Conservation (phyloP, 1,140 invertebrate genomes). For the Triops cancriformis region DNA sequence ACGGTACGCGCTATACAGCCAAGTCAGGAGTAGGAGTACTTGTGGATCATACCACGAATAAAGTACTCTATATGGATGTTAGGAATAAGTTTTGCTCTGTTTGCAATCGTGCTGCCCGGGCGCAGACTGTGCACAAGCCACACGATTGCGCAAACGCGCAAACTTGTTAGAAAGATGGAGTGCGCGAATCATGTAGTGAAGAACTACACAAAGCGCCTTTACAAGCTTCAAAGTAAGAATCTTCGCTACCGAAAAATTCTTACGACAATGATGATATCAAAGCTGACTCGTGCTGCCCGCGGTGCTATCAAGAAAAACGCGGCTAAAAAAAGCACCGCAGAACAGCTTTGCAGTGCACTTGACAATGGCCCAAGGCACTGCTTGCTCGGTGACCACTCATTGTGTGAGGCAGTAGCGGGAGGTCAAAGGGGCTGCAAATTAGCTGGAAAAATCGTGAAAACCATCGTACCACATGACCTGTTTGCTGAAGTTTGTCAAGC, state of each 20-base stretch:
- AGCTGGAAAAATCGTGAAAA: background rate
- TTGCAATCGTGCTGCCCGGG: slow-evolving; percentile 31
- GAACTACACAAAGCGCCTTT: slow-evolving; percentile 35
- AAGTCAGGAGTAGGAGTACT: slow-evolving; percentile 27
- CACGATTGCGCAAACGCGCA: slow-evolving; percentile 39
- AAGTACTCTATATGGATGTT: slow-evolving; percentile 37
- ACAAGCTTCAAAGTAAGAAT: background rate
- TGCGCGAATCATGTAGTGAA: slow-evolving; percentile 36
- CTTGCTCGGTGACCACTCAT: background rate
- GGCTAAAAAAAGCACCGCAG: background rate
- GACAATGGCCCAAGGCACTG: background rate
- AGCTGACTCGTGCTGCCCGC: background rate
- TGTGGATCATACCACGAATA: slow-evolving; percentile 35
- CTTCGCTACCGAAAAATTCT: background rate
- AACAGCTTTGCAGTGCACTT: background rate
- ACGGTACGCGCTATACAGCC: no score
- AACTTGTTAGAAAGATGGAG: slow-evolving; percentile 32
- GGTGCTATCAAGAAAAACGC: background rate
- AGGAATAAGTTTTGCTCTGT: slow-evolving; percentile 37
- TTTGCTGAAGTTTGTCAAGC: background rate
- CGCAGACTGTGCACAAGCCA: background rate
- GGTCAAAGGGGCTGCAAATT: background rate
- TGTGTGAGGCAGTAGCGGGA: background rate
- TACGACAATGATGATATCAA: background rate
- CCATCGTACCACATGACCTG: background rate